A percentile compares a stretch with the other conserved stretches of the same genome.
Evolutionary conservation across 2,888 invertebrate species (phyloP).

Genomic region (Bursaphelenchus okinawaensis): DNA sequence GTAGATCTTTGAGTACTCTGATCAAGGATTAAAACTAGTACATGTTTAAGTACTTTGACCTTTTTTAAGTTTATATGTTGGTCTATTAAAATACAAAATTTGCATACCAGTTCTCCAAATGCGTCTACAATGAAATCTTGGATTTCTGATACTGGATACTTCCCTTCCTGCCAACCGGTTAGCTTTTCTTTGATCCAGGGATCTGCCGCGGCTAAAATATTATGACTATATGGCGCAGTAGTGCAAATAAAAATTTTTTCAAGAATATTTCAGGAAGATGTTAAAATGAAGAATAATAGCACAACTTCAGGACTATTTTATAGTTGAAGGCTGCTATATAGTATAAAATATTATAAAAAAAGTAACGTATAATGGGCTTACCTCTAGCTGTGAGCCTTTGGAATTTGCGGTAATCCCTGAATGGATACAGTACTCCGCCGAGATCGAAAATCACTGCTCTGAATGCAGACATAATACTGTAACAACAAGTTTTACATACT

Average conservation of each 20-base stretch:
- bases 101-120: not conserved
- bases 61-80: no score
- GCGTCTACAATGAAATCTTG: not conserved
- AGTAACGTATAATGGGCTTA: not conserved
- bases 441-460: constrained; percentile 19
- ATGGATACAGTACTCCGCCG: constrained; percentile 14
- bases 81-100: not conserved
- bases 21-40: no score
- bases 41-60: no score
- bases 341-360: not conserved
- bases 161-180: not conserved
- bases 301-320: no score
- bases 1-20: no score
- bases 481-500: no score
- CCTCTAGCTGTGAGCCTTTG: not conserved
- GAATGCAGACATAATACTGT: not conserved
- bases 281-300: no score
- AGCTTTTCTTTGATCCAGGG: not conserved
- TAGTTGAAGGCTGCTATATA: no score
- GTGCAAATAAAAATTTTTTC: no score
- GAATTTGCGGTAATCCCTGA: constrained; percentile 12
- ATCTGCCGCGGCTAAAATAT: not conserved
- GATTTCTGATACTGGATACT: not conserved
- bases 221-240: no score
- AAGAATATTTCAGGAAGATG: no score